Conservation (phyloP, 2,888 invertebrate species). For the Agriopis marginaria region DNA sequence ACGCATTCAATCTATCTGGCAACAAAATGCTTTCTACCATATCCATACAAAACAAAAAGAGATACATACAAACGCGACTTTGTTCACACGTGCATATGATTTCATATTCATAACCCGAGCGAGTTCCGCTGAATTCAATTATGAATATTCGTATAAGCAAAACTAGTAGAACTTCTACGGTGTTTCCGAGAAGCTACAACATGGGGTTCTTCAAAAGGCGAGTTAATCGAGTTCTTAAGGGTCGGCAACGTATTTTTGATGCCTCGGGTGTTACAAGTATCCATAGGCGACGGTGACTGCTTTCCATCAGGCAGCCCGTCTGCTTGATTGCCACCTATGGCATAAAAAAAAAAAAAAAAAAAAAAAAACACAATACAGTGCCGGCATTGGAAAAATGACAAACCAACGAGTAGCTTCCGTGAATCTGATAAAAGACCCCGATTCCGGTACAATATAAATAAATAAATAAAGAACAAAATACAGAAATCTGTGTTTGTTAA, state of each 20-base stretch:
- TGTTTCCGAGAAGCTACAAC: too few species aligned
- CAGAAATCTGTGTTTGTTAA: background rate
- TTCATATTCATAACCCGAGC: conserved; percentile 21
- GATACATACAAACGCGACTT: conserved; percentile 10
- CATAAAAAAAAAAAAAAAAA: too few species aligned
- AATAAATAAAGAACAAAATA: too few species aligned
- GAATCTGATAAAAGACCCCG: conserved; percentile 8
- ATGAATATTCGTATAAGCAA: conserved; percentile 28
- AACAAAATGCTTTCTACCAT: conserved; percentile 2
- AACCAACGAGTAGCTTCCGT: background rate
- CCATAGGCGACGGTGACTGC: too few species aligned
- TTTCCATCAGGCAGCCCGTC: too few species aligned
- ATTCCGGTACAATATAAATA: too few species aligned
- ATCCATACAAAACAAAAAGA: background rate
- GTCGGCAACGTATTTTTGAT: too few species aligned
- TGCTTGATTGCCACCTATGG: too few species aligned
- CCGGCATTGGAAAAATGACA: conserved; percentile 8
- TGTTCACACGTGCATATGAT: conserved; percentile 11
- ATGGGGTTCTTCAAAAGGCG: too few species aligned
- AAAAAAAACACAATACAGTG: too few species aligned
- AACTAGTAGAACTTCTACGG: conserved; percentile 22
- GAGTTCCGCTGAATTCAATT: conserved; percentile 12
- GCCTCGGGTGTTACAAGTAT: too few species aligned
- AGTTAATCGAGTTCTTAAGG: too few species aligned
- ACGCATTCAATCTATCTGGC: conserved; percentile 10